Evolutionary conservation across 2,888 invertebrate genomes (phyloP).

Genomic region (Rhingia rostrata): DNA sequence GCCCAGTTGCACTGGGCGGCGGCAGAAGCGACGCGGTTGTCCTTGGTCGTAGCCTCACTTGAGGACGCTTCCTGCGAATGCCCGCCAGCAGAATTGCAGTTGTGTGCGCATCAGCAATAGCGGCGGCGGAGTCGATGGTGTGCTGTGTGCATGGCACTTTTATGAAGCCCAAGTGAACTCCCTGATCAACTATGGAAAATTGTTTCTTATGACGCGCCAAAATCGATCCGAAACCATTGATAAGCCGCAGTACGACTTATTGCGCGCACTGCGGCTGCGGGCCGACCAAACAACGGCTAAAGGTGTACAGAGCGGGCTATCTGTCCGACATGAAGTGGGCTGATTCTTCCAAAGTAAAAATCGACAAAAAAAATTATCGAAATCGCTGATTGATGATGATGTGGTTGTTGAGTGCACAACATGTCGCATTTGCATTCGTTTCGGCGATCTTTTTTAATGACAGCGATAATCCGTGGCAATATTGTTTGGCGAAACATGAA

Average conservation of each 20-base stretch:
- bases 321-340: slow-evolving; percentile 65
- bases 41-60: slow-evolving; percentile 66
- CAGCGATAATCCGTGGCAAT: slow-evolving; percentile 70
- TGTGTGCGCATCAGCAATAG: slow-evolving; percentile 6
- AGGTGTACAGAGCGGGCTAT: slow-evolving; percentile 48
- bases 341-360: slow-evolving; percentile 52
- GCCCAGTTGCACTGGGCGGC: slow-evolving; percentile 53
- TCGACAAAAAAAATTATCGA: slow-evolving; percentile 44
- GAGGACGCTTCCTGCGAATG: slow-evolving; percentile 64
- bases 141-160: slow-evolving; percentile 60
- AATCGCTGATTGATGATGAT: slow-evolving; percentile 71
- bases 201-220: slow-evolving; percentile 74
- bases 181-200: slow-evolving; percentile 73
- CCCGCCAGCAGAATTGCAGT: slow-evolving; percentile 50
- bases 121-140: slow-evolving; percentile 18
- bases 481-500: slow-evolving; percentile 65
- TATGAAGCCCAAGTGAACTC: slow-evolving; percentile 46
- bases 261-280: slow-evolving; percentile 34
- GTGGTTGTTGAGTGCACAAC: slow-evolving; percentile 68
- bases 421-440: slow-evolving; percentile 56
- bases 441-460: slow-evolving; percentile 45
- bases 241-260: slow-evolving; percentile 68
- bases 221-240: slow-evolving; percentile 71
- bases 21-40: slow-evolving; percentile 66
- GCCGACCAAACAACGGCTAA: not conserved